Conservation (phyloP, 2,888 invertebrate genomes). For the Sesia bembeciformis region DNA sequence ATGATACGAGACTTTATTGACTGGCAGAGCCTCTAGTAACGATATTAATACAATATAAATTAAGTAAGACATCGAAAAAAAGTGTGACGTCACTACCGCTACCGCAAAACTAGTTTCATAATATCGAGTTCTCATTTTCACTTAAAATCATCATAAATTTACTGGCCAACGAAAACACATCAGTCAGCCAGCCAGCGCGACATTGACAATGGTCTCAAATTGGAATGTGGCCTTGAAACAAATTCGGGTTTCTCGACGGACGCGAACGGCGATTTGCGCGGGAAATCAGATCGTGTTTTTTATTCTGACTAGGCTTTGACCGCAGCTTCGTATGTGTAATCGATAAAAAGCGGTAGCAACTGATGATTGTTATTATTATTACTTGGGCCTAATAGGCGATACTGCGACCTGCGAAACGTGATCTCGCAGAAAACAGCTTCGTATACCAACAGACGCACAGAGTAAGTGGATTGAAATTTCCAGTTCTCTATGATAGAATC, state of each 20-base stretch:
- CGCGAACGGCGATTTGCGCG: slow-evolving; percentile 45
- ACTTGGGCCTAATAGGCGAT: not conserved
- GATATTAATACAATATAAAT: too few species aligned
- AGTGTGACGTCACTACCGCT: not conserved
- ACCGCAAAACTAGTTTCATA: slow-evolving; percentile 1
- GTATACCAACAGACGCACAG: too few species aligned
- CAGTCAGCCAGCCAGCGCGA: slow-evolving; percentile 41
- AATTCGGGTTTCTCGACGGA: slow-evolving; percentile 46
- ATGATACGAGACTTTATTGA: too few species aligned
- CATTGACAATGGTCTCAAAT: slow-evolving; percentile 69
- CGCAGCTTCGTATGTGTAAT: not conserved
- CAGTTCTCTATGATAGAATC: too few species aligned
- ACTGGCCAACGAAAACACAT: slow-evolving; percentile 42
- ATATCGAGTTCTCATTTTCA: not conserved
- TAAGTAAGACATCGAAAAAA: too few species aligned
- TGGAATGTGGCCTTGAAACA: slow-evolving; percentile 69
- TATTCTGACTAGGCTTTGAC: slow-evolving; percentile 1
- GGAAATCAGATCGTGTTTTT: slow-evolving; percentile 26
- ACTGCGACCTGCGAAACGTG: too few species aligned
- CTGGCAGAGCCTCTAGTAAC: too few species aligned
- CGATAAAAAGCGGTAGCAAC: too few species aligned
- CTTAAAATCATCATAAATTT: not conserved
- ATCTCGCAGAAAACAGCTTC: too few species aligned
- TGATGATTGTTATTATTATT: not conserved
- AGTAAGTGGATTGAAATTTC: too few species aligned